Evolutionary conservation across 2,113 vertebrate genomes (phyloP).

Genomic region (Mustela lutreola): DNA sequence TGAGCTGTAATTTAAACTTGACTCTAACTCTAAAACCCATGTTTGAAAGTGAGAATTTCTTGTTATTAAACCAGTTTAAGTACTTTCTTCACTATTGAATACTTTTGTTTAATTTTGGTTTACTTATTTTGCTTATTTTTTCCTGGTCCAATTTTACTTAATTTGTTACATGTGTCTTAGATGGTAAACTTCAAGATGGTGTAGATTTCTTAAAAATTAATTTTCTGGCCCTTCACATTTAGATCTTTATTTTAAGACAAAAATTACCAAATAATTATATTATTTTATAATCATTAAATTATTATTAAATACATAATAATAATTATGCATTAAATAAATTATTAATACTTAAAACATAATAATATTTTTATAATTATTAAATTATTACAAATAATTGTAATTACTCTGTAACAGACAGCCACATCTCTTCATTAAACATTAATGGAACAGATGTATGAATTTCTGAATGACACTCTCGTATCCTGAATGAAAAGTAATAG

Average conservation of each 20-base stretch:
- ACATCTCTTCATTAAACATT: not conserved
- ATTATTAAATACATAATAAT: too few species aligned
- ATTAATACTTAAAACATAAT: too few species aligned
- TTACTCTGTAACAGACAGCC: not conserved
- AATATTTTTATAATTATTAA: too few species aligned
- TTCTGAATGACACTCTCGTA: not conserved
- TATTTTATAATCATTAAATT: too few species aligned
- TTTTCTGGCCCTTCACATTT: not conserved
- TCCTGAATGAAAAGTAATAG: slow-evolving; percentile 7
- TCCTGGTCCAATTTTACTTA: not conserved
- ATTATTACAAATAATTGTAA: not conserved
- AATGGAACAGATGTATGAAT: not conserved
- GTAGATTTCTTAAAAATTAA: not conserved
- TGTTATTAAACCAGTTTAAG: slow-evolving; percentile 19
- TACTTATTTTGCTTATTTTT: not conserved
- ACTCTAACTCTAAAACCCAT: not conserved
- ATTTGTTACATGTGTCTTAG: not conserved
- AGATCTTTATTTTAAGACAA: not conserved
- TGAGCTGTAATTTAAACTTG: not conserved
- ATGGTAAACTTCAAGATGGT: not conserved
- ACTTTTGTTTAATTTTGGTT: not conserved
- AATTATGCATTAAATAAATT: too few species aligned
- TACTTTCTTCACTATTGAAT: not conserved
- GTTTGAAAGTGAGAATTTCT: not conserved
- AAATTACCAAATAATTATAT: not conserved